Base-by-base conservation (phyloP, 1,140 invertebrate species). In the Apis dorsata region DNA sequence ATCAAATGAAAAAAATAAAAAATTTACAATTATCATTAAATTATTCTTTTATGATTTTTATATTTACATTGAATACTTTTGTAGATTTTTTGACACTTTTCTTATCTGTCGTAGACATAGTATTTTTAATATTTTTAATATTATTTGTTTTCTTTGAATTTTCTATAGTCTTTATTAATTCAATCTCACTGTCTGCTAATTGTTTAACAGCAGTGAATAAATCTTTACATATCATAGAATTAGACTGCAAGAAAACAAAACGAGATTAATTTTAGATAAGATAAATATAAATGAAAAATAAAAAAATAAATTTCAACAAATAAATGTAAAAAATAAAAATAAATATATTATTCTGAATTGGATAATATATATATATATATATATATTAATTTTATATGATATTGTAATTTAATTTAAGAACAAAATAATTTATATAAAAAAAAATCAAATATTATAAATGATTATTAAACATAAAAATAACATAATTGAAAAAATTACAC, bases 131-230 rank as follows among this genome's bases (percentile, higher is more conserved):
- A 77, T 74, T 77, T 49, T 44, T 84, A 62, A 44, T 44, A 44
- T 86, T 84, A 49, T 71, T 62, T 76, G 55, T n/a, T 65, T 81
- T 86, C 12, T 62, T 88, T 3, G 92, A 91, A 55, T 85, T 88
- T 69, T 93, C 88, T 62, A 93, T 92, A 13, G 85, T 84, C 68
- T 93, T 92, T 72, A 93, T 84, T 12, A 93, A 82, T 13, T 93
- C 84, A 63, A 93, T 93, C 82, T 93, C 92, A 77, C 90, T 93
- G 28, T 93, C 92, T 34, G 90, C 92, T 84, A 93, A 88, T 81
- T 92, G 89, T 78, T 90, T 93, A 65, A 90, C 92, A 70, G 92
- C 93, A 81, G 88, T 82, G 24, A 93, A 90, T 21, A 93, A 80
- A 86, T 91, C 88, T 1, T 83, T 76, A 12, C 77, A 81, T n/a